phyloP scores from a whole-genome alignment of 2,888 invertebrate species.

The Chrysolina haemoptera region DNA sequence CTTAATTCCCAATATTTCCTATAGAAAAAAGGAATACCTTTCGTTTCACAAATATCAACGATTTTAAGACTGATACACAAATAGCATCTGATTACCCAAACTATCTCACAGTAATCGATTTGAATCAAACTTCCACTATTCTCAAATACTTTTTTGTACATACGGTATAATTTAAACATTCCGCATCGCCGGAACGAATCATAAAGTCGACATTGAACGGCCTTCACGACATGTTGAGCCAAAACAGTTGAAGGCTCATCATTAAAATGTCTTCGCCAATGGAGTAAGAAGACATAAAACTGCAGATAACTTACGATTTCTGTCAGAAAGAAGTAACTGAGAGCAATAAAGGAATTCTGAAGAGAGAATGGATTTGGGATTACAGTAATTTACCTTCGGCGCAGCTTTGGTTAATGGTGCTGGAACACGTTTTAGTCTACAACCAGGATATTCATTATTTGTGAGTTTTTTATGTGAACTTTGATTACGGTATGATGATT shows the following conservation, averaged over 20 bases:
- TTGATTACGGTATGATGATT: no score
- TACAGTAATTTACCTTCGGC: slow-evolving; percentile 17
- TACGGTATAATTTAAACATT: background rate
- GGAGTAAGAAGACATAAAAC: slow-evolving; percentile 20
- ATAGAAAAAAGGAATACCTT: no score
- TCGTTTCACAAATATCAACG: no score
- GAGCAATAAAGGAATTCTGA: slow-evolving; percentile 15
- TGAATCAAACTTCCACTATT: background rate
- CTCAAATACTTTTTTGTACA: background rate
- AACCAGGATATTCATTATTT: background rate
- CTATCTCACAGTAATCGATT: background rate
- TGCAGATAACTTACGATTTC: slow-evolving; percentile 20
- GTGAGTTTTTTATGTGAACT: no score
- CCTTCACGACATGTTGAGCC: slow-evolving; percentile 26
- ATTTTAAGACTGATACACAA: no score
- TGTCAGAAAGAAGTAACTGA: slow-evolving; percentile 17
- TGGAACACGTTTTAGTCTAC: background rate
- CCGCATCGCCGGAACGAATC: background rate
- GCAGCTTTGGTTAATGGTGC: slow-evolving; percentile 22
- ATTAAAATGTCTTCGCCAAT: slow-evolving; percentile 26
- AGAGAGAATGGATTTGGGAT: slow-evolving; percentile 26
- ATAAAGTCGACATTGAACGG: slow-evolving; percentile 38
- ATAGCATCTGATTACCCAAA: background rate
- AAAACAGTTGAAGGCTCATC: slow-evolving; percentile 22
- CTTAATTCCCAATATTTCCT: no score